phyloP scores from a whole-genome alignment of 2,797 vertebrate species.

The Bradypodion ventrale region DNA sequence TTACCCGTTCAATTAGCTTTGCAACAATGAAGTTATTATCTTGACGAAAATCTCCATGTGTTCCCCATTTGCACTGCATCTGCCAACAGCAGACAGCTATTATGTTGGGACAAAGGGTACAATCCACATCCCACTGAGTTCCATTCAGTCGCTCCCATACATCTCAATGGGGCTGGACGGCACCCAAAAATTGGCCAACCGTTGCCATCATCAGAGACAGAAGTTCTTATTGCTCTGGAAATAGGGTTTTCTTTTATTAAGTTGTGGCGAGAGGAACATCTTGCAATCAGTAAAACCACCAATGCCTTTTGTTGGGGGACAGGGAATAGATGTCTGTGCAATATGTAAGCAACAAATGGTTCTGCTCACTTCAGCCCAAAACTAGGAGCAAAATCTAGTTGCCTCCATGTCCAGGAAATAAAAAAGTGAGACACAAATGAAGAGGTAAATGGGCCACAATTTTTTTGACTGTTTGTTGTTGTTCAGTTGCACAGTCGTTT shows the following conservation, averaged over 20 bases:
- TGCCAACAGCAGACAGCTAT: slow-evolving; percentile 21
- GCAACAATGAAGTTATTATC: slow-evolving; percentile 42
- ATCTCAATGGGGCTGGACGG: slow-evolving; percentile 24
- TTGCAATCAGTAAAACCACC: background rate
- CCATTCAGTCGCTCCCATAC: background rate
- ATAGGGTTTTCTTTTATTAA: background rate
- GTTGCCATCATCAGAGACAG: background rate
- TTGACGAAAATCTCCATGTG: slow-evolving; percentile 33
- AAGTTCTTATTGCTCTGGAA: slow-evolving; percentile 6
- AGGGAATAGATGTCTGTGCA: no score
- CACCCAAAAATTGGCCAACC: slow-evolving; percentile 7
- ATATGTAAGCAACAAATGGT: no score
- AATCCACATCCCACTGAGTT: slow-evolving; percentile 21
- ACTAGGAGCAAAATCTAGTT: no score
- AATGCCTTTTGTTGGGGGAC: no score
- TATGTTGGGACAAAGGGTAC: slow-evolving; percentile 1
- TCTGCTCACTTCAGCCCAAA: no score
- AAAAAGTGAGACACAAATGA: no score
- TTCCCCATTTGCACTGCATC: slow-evolving; percentile 21
- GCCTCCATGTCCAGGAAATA: no score
- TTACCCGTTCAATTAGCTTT: slow-evolving; percentile 55
- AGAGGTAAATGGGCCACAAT: no score
- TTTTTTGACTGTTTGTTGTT: no score
- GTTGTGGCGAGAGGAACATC: background rate
- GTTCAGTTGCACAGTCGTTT: no score